Evolutionary conservation across 2,888 invertebrate genomes (phyloP).

Genomic region (Microctonus brassicae): DNA sequence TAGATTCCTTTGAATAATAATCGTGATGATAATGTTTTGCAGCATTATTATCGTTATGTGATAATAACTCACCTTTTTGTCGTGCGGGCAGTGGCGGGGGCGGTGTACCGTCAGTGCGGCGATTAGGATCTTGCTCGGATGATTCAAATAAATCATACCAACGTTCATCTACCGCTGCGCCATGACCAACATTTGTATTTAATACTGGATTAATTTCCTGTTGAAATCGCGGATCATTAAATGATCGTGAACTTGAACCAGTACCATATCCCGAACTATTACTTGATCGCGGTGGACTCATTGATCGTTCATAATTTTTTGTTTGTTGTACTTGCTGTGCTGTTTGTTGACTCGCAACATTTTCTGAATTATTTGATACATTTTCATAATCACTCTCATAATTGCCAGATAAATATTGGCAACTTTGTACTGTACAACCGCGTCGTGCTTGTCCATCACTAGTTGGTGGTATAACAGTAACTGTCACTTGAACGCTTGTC

Average conservation of each 20-base stretch:
- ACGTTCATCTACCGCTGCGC: slow-evolving; percentile 50
- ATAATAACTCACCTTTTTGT: slow-evolving; percentile 61
- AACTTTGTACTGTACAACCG: slow-evolving; percentile 77
- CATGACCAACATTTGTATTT: slow-evolving; percentile 76
- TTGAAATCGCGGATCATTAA: slow-evolving; percentile 67
- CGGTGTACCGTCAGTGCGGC: slow-evolving; percentile 69
- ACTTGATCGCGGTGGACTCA: slow-evolving; percentile 84
- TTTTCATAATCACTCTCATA: slow-evolving; percentile 81
- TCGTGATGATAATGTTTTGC: slow-evolving; percentile 60
- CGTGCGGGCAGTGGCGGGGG: slow-evolving; percentile 71
- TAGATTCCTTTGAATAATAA: slow-evolving; percentile 61
- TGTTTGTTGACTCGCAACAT: slow-evolving; percentile 66
- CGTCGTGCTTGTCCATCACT: slow-evolving; percentile 78
- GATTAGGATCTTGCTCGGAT: slow-evolving; percentile 65
- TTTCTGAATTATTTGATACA: slow-evolving; percentile 71
- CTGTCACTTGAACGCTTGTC: slow-evolving; percentile 88
- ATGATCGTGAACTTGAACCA: slow-evolving; percentile 72
- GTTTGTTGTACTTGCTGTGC: slow-evolving; percentile 70
- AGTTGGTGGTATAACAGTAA: slow-evolving; percentile 83
- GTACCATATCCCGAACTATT: slow-evolving; percentile 90
- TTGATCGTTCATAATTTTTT: slow-evolving; percentile 79
- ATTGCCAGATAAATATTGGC: slow-evolving; percentile 75
- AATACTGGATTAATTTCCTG: slow-evolving; percentile 73
- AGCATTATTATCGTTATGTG: slow-evolving; percentile 53
- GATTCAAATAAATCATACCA: slow-evolving; percentile 72